phyloP scores from a whole-genome alignment of 2,113 vertebrate species.

The Apeltes quadracus region DNA sequence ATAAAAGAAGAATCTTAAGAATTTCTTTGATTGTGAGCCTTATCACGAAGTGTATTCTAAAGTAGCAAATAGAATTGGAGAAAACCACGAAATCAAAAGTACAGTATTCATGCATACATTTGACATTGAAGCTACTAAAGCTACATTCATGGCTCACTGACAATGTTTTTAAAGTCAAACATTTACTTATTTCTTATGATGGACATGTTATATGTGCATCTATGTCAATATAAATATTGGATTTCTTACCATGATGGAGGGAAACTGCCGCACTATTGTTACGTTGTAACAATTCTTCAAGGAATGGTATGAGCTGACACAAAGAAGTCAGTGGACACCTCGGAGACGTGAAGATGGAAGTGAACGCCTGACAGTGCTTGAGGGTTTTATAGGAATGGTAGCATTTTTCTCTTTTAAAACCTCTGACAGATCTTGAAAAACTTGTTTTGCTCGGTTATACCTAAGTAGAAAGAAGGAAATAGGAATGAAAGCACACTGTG shows the following conservation, averaged over 20 bases:
- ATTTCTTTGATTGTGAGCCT: background rate
- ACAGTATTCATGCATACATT: background rate
- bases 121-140: background rate
- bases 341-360: background rate
- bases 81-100: background rate
- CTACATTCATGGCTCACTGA: background rate
- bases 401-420: conserved; percentile 19
- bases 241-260: conserved; percentile 40
- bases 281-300: background rate
- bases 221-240: background rate
- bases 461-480: background rate
- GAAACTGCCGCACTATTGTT: conserved; percentile 15
- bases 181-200: background rate
- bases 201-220: background rate
- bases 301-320: background rate
- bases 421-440: conserved; percentile 30
- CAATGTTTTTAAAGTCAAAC: background rate
- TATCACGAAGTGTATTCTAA: background rate
- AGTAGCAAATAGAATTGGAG: background rate
- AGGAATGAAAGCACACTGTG: background rate
- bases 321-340: background rate
- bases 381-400: background rate
- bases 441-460: conserved; percentile 29
- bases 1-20: background rate
- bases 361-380: background rate